phyloP scores from a whole-genome alignment of 2,888 invertebrate genomes.

The Hydrotaea cyrtoneurina region DNA sequence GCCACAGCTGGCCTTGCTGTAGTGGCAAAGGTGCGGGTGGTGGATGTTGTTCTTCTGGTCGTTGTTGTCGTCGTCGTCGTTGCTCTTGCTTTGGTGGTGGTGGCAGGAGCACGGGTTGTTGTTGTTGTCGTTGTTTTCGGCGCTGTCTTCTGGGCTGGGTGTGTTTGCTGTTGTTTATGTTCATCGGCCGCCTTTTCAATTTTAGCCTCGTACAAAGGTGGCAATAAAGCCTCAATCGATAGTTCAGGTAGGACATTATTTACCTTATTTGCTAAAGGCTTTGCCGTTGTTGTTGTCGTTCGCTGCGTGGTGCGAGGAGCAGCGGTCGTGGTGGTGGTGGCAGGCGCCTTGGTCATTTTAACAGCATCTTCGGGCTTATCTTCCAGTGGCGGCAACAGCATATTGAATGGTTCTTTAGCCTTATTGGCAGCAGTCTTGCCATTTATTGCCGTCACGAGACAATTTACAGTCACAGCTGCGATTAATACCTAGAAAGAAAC shows the following conservation, averaged over 20 bases:
- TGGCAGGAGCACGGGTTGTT: not conserved
- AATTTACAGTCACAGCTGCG: slow-evolving; percentile 72
- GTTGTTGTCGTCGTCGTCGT: not conserved
- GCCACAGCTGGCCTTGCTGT: too few species aligned
- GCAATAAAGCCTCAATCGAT: slow-evolving; percentile 59
- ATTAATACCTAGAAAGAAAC: slow-evolving; percentile 73
- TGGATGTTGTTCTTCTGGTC: not conserved
- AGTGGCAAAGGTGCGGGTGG: too few species aligned
- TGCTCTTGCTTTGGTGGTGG: not conserved
- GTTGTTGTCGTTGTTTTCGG: not conserved
- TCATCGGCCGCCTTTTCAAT: slow-evolving; percentile 29
- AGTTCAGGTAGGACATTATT: slow-evolving; percentile 51
- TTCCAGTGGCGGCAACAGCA: slow-evolving; percentile 76
- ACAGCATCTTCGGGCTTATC: slow-evolving; percentile 45
- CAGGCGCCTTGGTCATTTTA: slow-evolving; percentile 31
- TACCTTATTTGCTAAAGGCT: slow-evolving; percentile 39
- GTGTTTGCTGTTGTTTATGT: slow-evolving; percentile 42
- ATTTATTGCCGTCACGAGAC: slow-evolving; percentile 72
- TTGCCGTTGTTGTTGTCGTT: slow-evolving; percentile 38
- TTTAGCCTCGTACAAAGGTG: slow-evolving; percentile 53
- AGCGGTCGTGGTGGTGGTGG: slow-evolving; percentile 39
- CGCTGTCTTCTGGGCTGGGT: not conserved
- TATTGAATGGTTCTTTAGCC: slow-evolving; percentile 75
- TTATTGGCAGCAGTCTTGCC: slow-evolving; percentile 66
- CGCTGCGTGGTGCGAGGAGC: slow-evolving; percentile 6